A percentile compares a stretch with the other conserved stretches of the same genome.
These are phyloP conservation scores for Solea senegalensis DNA, from an alignment of 2,113 vertebrate species.

Conservation along the genomic window DNA sequence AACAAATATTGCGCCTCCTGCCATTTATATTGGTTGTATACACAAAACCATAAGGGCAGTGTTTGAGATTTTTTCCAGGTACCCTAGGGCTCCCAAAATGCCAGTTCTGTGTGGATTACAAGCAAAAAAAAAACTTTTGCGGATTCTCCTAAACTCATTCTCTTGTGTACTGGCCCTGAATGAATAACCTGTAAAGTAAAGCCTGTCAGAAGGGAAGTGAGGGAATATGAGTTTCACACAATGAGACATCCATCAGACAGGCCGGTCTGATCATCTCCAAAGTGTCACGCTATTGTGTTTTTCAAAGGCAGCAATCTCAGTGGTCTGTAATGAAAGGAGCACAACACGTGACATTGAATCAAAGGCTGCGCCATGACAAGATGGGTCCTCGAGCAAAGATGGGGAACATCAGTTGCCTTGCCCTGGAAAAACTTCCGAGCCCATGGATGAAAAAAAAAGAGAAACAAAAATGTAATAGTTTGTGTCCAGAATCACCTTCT, in stretches of 20 bases:
- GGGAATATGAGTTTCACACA: slow-evolving; percentile 8
- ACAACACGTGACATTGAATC: not conserved
- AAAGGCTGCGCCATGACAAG: not conserved
- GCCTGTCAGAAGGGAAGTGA: not conserved
- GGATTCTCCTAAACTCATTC: no score
- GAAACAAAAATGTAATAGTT: not conserved
- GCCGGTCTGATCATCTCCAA: not conserved
- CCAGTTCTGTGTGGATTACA: no score
- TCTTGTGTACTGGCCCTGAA: not conserved
- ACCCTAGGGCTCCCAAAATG: no score
- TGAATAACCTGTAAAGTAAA: slow-evolving; percentile 28
- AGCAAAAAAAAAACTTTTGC: no score
- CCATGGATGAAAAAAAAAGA: no score
- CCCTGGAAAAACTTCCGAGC: not conserved
- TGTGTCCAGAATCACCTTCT: slow-evolving; percentile 14
- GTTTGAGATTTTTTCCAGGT: no score
- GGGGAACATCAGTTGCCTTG: not conserved
- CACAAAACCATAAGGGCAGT: no score
- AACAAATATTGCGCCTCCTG: no score
- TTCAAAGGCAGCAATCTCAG: not conserved
- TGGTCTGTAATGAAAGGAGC: not conserved
- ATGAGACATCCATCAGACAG: not conserved
- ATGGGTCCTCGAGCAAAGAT: not conserved
- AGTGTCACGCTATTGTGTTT: not conserved
- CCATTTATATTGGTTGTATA: no score